Evolutionary conservation across 2,797 vertebrate species (phyloP).

Genomic region (Clarias pachynema): DNA sequence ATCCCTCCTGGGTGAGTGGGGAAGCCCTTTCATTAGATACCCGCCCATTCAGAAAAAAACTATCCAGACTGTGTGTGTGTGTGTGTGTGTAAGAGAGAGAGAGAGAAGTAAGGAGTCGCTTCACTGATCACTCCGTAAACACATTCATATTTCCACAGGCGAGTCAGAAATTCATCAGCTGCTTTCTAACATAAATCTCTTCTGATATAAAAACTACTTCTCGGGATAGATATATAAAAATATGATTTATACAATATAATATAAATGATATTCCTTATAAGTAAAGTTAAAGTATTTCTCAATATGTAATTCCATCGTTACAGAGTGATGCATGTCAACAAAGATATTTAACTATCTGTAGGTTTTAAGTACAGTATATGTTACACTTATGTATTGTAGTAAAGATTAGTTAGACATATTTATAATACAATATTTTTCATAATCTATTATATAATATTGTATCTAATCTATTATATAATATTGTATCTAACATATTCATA

Average conservation of each 20-base stretch:
- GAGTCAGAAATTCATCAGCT: not conserved
- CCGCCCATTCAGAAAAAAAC: not conserved
- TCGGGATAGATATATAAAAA: not conserved
- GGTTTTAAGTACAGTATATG: not conserved
- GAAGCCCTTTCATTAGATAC: constrained; percentile 23
- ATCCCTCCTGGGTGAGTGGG: constrained; percentile 18
- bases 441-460: no score
- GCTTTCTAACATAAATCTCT: not conserved
- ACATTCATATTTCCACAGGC: constrained; percentile 58
- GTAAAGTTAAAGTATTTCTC: no score
- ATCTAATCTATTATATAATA: no score
- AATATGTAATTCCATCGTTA: no score
- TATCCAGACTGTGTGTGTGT: not conserved
- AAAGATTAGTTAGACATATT: no score
- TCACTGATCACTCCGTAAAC: constrained; percentile 53
- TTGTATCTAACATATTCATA: no score
- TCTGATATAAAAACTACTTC: not conserved
- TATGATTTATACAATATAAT: not conserved
- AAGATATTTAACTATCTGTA: not conserved
- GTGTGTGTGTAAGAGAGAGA: not conserved
- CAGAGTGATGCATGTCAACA: not conserved
- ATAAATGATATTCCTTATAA: not conserved
- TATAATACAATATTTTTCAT: no score
- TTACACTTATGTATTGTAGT: not conserved
- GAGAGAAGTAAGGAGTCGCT: not conserved